These are phyloP conservation scores for Syndactyla subalaris DNA, from an alignment of 2,797 vertebrate species.

Conservation along the genomic window DNA sequence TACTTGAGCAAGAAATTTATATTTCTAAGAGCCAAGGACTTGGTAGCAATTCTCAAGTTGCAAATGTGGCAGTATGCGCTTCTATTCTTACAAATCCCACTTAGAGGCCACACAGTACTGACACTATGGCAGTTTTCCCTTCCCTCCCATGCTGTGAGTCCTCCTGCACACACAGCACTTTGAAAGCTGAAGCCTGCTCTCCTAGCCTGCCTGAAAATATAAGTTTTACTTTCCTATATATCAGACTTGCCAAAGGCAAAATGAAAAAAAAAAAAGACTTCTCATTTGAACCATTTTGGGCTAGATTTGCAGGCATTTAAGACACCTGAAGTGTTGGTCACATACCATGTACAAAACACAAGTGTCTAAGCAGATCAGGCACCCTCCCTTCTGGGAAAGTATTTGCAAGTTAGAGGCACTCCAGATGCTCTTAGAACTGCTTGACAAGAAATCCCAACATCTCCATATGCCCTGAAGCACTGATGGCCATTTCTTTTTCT, in stretches of 20 bases:
- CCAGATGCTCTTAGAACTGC: neutral
- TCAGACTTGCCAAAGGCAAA: neutral
- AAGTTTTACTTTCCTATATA: neutral
- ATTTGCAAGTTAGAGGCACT: neutral
- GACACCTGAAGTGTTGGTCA: neutral
- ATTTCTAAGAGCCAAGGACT: neutral
- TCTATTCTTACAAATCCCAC: neutral
- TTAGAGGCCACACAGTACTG: neutral
- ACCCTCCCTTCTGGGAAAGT: neutral
- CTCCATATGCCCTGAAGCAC: neutral
- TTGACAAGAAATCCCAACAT: neutral
- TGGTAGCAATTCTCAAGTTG: neutral
- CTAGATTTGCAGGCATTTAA: neutral
- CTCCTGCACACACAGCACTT: neutral
- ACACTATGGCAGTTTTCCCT: neutral
- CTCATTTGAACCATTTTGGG: neutral
- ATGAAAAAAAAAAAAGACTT: neutral
- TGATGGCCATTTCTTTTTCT: neutral
- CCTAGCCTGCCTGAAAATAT: neutral
- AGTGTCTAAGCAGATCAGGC: neutral
- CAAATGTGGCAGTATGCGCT: neutral
- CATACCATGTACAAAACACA: neutral
- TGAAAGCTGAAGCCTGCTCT: neutral
- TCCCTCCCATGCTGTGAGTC: neutral
- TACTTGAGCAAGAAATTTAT: neutral